Percentiles rank a stretch among this genome's conserved stretches.
Evolutionary conservation across 2,113 vertebrate species (phyloP).

Genomic region (Uropsilus gracilis): DNA sequence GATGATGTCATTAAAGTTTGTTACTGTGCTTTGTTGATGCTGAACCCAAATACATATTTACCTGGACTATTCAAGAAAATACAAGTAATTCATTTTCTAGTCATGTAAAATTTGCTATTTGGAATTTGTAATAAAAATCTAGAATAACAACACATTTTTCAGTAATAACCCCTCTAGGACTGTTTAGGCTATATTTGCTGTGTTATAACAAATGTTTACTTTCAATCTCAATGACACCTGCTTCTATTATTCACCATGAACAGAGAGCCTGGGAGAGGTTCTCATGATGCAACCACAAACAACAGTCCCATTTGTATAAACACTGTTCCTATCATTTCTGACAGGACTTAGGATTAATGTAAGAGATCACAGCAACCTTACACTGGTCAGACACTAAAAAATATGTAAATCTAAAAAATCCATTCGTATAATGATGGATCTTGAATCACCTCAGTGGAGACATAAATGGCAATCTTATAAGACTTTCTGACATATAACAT

Average conservation of each 20-base stretch:
- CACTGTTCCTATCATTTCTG: not conserved
- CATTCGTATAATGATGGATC: not conserved
- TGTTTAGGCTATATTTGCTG: not conserved
- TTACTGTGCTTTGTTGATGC: not conserved
- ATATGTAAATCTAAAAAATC: not conserved
- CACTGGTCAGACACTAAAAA: not conserved
- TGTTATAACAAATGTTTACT: not conserved
- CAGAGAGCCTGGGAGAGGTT: not conserved
- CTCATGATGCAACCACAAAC: not conserved
- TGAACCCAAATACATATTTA: not conserved
- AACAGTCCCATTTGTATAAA: not conserved
- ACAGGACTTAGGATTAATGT: not conserved
- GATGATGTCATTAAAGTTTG: not conserved
- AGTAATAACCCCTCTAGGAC: not conserved
- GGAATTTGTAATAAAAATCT: not conserved
- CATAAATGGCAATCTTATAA: not conserved
- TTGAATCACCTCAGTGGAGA: not conserved
- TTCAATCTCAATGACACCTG: not conserved
- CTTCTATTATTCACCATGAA: not conserved
- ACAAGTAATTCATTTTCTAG: not conserved
- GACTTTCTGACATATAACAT: not conserved
- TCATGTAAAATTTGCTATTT: not conserved
- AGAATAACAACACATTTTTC: not conserved
- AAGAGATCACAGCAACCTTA: not conserved
- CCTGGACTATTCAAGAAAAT: not conserved